Evolutionary conservation across 2,888 invertebrate genomes (phyloP), one percentile per base, ranked within the genome.

Genomic region (Cerastoderma edule): DNA sequence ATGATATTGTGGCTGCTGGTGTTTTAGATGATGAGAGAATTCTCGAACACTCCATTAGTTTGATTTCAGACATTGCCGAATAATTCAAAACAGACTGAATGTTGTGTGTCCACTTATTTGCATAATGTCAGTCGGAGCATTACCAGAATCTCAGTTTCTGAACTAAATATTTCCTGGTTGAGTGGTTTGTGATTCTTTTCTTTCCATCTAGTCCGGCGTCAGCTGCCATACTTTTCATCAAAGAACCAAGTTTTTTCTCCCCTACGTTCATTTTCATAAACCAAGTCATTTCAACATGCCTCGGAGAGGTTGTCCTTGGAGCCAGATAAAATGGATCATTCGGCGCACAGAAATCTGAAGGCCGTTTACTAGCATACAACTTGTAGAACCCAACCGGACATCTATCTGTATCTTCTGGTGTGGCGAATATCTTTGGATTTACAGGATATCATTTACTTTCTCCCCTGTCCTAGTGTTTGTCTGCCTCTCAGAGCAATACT

Each of bases 81-180:
- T 78, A 78, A 60, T 67, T 74, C 0, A 75, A 24, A 0, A 78
- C 75, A 27, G 78, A 75, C 46, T 75, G 75, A 6, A 78, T 35
- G 33, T 75, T 75, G 56, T 78, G 24, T 78, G 78, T 13, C 67
- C 78, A 56, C 68, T 72, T 24, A 78, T 72, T 53, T 71, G 78
- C 71, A 78, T 78, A 27, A 78, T 74, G 39, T 74, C 71, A 13
- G 73, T 78, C 24, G 72, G 75, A 3, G 75, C 57, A 68, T 53
- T 50, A 28, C 75, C 57, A n/a, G 70, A 56, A 46, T 70, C 66
- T 44, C n/a, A 74, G 33, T 35, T 74, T 68, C 28, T 74, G 64
- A 5, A 74, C 68, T 33, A 63, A 48, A 28, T 68, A 64, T 56
- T 75, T 70, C 28, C 71, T 54, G 8, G 75, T 54, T 28, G 66